Evolutionary conservation across 2,113 vertebrate species (phyloP).

Genomic region (Phalacrocorax carbo): DNA sequence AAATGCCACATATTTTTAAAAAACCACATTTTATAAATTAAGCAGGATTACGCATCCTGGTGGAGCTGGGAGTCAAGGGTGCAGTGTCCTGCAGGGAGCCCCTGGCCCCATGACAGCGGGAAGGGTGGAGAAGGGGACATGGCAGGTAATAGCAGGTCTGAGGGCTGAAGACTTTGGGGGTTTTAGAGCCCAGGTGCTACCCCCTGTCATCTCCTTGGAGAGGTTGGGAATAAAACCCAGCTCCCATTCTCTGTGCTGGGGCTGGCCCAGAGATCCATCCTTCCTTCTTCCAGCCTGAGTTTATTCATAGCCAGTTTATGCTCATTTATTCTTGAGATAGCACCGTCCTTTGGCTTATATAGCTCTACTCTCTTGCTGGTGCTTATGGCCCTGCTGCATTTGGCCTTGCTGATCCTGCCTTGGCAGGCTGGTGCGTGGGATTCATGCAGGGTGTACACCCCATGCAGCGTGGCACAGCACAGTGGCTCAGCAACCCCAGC

Average conservation of each 20-base stretch:
- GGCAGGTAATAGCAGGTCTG: accelerated
- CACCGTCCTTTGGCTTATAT: neutral
- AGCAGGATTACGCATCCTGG: accelerated
- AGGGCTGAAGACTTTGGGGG: neutral
- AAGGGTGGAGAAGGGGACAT: neutral
- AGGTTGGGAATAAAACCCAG: neutral
- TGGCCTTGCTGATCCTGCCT: neutral
- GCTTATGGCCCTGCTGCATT: neutral
- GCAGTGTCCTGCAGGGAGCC: neutral
- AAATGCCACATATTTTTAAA: neutral
- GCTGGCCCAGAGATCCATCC: neutral
- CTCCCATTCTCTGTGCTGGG: accelerated
- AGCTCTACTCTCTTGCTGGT: neutral
- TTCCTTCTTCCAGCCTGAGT: neutral
- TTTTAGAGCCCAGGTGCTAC: neutral
- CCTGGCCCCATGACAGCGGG: accelerated
- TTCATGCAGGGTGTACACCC: neutral
- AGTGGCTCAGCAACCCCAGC: neutral
- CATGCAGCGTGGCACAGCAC: accelerated
- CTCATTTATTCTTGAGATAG: neutral
- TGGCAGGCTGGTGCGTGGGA: neutral
- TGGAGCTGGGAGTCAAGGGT: neutral
- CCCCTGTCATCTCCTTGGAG: neutral
- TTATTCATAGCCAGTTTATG: neutral
- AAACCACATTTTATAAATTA: neutral